Conservation (phyloP, 92 coral and sea anemone genomes). For the Paragorgia papillata region DNA sequence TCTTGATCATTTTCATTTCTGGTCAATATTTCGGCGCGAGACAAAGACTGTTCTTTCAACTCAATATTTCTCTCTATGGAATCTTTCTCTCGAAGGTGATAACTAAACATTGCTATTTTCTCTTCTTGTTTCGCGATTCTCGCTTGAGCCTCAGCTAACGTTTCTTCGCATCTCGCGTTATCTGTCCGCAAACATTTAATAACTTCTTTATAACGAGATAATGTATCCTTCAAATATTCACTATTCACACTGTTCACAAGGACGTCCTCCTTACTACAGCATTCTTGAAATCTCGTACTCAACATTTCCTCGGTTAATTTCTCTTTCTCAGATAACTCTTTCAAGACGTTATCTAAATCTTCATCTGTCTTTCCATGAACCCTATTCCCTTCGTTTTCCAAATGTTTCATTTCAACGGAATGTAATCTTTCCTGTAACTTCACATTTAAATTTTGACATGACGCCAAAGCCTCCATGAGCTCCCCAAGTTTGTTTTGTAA, state of each 20-base stretch:
- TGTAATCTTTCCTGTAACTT: constrained; percentile 19
- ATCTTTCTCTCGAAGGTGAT: neutral
- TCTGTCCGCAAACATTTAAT: constrained; percentile 12
- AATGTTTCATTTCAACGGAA: constrained; percentile 9
- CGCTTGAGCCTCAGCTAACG: constrained; percentile 5
- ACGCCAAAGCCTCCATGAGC: constrained; percentile 1
- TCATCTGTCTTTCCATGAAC: constrained; percentile 1
- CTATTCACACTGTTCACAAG: neutral
- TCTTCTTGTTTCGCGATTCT: constrained; percentile 1
- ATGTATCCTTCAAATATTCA: neutral
- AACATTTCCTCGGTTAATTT: constrained; percentile 17
- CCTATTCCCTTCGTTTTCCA: constrained; percentile 11
- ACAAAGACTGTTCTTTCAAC: neutral
- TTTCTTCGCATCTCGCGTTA: neutral
- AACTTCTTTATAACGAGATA: constrained; percentile 15
- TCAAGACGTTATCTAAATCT: constrained; percentile 9
- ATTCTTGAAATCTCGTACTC: neutral
- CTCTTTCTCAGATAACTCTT: constrained; percentile 11
- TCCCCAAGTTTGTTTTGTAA: constrained; percentile 9
- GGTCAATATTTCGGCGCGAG: too few relatives aligned
- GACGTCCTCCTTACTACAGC: neutral
- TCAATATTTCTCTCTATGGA: neutral
- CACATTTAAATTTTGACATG: constrained; percentile 8
- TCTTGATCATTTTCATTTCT: neutral
- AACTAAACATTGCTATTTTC: neutral